These are phyloP conservation scores for Cydia amplana DNA, from an alignment of 1,140 invertebrate species.

Conservation along the genomic window DNA sequence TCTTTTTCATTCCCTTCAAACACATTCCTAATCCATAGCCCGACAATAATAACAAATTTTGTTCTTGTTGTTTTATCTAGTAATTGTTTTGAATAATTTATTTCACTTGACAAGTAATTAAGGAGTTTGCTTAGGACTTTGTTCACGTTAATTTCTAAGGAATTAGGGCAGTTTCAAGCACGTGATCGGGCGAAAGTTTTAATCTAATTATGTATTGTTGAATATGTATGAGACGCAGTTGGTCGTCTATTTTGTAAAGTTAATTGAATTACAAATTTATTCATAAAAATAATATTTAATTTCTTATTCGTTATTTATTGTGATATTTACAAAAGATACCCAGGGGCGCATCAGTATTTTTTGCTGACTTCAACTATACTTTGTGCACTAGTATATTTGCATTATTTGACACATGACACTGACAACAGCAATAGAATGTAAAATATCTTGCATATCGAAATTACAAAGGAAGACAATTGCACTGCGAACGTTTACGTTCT, in stretches of 20 bases:
- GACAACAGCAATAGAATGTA: too few species aligned
- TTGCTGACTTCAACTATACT: too few species aligned
- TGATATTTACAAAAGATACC: too few species aligned
- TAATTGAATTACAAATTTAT: background rate
- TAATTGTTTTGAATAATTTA: constrained; percentile 60
- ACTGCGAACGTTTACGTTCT: too few species aligned
- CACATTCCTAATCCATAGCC: constrained; percentile 10
- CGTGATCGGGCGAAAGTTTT: constrained; percentile 50
- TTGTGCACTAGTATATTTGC: too few species aligned
- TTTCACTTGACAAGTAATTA: constrained; percentile 57
- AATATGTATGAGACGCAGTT: constrained; percentile 44
- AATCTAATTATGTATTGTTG: constrained; percentile 44
- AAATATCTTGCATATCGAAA: too few species aligned
- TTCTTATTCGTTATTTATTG: background rate
- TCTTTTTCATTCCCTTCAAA: background rate
- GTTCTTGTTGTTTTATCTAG: constrained; percentile 47
- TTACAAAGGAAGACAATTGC: too few species aligned
- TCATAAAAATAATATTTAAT: background rate
- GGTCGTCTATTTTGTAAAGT: constrained; percentile 4
- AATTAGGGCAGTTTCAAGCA: constrained; percentile 50
- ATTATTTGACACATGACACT: too few species aligned
- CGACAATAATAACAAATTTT: constrained; percentile 31
- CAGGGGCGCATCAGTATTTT: too few species aligned
- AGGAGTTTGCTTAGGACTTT: constrained; percentile 49
- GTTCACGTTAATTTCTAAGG: constrained; percentile 49